These are phyloP conservation scores for Etheostoma spectabile DNA, from an alignment of 2,113 vertebrate species.

Conservation along the genomic window DNA sequence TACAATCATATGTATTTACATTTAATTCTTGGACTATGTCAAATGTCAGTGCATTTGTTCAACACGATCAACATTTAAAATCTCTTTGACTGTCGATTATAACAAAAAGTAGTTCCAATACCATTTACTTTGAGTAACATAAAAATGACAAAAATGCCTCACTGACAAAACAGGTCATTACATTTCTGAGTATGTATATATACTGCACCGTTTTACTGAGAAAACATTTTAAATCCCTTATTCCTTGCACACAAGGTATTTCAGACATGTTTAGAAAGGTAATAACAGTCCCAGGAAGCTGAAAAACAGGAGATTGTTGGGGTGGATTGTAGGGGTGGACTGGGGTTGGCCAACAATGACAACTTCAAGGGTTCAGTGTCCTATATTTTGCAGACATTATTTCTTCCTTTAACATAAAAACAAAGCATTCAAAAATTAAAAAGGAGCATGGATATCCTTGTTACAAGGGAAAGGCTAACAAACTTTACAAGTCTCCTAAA, in stretches of 20 bases:
- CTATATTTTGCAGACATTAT: conserved; percentile 4
- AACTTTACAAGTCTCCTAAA: conserved; percentile 74
- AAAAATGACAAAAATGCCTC: conserved; percentile 73
- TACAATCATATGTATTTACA: conserved; percentile 75
- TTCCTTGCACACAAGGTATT: conserved; percentile 24
- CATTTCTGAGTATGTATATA: conserved; percentile 67
- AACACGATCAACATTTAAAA: conserved; percentile 64
- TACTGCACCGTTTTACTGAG: conserved; percentile 61
- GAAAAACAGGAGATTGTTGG: background rate
- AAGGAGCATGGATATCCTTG: conserved; percentile 74
- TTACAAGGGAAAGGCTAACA: conserved; percentile 80
- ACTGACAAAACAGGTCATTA: conserved; percentile 79
- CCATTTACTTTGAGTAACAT: conserved; percentile 57
- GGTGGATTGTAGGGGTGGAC: background rate
- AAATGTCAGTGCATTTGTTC: conserved; percentile 74
- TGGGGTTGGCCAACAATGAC: conserved; percentile 24
- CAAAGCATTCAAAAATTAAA: conserved; percentile 63
- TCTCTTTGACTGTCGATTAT: conserved; percentile 51
- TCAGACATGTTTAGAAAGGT: conserved; percentile 36
- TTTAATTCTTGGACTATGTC: conserved; percentile 56
- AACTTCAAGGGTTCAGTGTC: conserved; percentile 10
- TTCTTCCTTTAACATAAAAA: conserved; percentile 62
- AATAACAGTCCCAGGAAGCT: conserved; percentile 21
- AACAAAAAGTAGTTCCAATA: conserved; percentile 51
- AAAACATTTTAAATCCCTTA: conserved; percentile 49